Conservation (phyloP, 2,113 vertebrate genomes). For the Copsychus sechellarum region DNA sequence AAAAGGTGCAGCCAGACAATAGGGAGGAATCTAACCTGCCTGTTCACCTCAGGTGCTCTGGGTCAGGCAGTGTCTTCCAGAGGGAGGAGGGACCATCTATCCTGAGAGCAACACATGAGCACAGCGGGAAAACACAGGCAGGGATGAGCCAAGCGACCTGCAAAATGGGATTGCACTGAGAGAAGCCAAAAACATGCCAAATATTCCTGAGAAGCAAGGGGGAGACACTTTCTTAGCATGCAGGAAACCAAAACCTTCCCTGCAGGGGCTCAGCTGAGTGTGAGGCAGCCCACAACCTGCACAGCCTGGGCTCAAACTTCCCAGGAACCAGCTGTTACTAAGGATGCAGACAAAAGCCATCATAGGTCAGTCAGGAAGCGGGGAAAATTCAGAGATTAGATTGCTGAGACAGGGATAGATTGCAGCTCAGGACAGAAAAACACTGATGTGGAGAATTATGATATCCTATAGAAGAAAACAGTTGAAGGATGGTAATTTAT, state of each 20-base stretch:
- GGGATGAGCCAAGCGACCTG: neutral
- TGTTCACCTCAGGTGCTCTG: neutral
- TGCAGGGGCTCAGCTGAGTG: neutral
- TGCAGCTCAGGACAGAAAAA: neutral
- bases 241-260: neutral
- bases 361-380: neutral
- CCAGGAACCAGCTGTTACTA: neutral
- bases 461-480: neutral
- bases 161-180: neutral
- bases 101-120: neutral
- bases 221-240: neutral
- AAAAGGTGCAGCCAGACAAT: neutral
- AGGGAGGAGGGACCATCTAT: neutral
- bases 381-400: neutral
- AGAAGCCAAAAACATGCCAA: neutral
- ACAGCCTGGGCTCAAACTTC: neutral
- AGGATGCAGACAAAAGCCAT: neutral
- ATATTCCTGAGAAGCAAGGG: neutral
- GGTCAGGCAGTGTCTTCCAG: neutral
- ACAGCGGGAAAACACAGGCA: accelerated
- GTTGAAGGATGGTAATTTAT: neutral
- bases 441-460: neutral
- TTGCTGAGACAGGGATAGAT: neutral
- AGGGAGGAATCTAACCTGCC: neutral
- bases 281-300: neutral